Base-by-base conservation (phyloP, 2,113 vertebrate species). In the Cichladusa arquata region DNA sequence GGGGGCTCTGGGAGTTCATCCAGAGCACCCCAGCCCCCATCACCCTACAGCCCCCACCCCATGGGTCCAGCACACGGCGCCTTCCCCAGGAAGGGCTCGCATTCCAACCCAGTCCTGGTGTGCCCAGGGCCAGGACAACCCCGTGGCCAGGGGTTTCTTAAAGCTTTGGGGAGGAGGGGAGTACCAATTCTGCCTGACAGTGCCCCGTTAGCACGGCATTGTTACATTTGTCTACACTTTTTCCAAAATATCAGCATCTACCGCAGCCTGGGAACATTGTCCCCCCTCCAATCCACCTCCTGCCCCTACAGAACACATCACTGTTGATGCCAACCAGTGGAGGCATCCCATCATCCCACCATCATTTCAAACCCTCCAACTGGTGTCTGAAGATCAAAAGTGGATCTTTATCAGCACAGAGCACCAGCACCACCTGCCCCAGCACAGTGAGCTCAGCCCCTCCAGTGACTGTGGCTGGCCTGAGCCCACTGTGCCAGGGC, bases 41-140 rank as follows among this genome's bases (percentile, higher is more conserved):
- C n/a, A 3, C 44, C 53, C 71, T 24, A 2, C 26, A 33, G 85
- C 34, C 42, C 74, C 54, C 65, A 54, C 56, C 25, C 25, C 8
- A 26, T n/a, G 77, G 87, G 66, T 56, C 87, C 87, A 86, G 22
- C 78, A 11, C 4, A 3, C 29, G 1, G 60, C 18, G 0, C 48
- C 45, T 62, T 36, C 34, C 26, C 57, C 1, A 0, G 64, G 70
- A 54, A 79, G 62, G 1, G 3, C 34, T 66, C 9, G 0, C 56
- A 33, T 25, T 56, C 78, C 19, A 0, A n/a, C 2, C 61, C 4
- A 0, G 19, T n/a, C 34, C 40, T 1, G 17, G 20, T 8, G 29
- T 26, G 4, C 56, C 0, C 67, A 12, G 54, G 29, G 14, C 42
- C 3, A 0, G 61, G 71, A 64, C n/a, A 81, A 42, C 19, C 4